Evolutionary conservation across 2,888 invertebrate species (phyloP), one percentile per base, ranked within the genome.

Genomic region (Sinhomidia bicolor): DNA sequence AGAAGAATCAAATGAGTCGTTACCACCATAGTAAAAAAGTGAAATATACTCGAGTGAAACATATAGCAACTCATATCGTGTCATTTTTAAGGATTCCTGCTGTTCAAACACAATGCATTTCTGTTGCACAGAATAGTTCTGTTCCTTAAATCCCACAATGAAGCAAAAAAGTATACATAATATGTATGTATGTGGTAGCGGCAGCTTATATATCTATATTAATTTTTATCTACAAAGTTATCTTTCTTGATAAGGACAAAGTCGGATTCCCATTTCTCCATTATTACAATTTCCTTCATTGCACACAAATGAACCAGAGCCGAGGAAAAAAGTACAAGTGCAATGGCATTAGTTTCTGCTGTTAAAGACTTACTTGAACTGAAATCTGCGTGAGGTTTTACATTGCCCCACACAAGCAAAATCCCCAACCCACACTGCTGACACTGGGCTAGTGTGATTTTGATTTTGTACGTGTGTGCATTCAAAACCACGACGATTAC

Each of bases 41-140:
- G 54, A 57, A 79, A 32, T 20, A 62, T 23, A 26, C 41, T 7
- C n/a, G 17, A 3, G 17, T 62, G 60, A 32, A 57, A 76, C 5
- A 14, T 32, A 60, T 26, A 60, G 12, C 26, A 44, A 65, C 26
- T 29, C 65, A 26, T 62, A 47, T 65, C 81, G 65, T 65, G 81
- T 81, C 81, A 81, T 62, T 62, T 65, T 62, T 65, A 47, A 32
- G 81, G 71, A 82, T 71, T 71, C 82, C 82, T 71, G 82, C 82
- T 82, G 82, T 71, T 51, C 68, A 82, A 82, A 54, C 51, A 71
- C 71, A 81, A 71, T 82, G 47, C 54, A 36, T 51, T 51, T 76
- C 4, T 47, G 20, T 12, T 17, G 71, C 20, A 23, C 41, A 44
- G 17, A 23, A 26, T n/a, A 44, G 12, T 44, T 47, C 9, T 76